Conservation (phyloP, 2,797 vertebrate genomes). For the Saxicola maurus region DNA sequence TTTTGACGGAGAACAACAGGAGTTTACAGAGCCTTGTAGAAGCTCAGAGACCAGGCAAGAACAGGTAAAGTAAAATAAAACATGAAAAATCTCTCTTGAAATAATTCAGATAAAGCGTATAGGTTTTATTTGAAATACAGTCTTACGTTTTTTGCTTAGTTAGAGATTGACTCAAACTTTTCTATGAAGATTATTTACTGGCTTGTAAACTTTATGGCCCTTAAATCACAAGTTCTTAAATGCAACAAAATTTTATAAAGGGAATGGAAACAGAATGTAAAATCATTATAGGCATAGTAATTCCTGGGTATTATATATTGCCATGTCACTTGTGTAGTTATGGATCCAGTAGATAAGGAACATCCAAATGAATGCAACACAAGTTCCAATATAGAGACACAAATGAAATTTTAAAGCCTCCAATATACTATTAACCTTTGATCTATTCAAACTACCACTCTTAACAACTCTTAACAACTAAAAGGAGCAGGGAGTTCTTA, state of each 20-base stretch:
- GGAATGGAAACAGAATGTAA: background rate
- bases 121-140: background rate
- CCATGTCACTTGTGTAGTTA: background rate
- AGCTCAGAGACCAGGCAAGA: constrained; percentile 47
- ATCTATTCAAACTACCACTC: background rate
- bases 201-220: background rate
- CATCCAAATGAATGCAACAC: background rate
- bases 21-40: constrained; percentile 71
- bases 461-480: background rate
- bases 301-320: background rate
- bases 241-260: background rate
- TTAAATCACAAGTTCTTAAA: background rate
- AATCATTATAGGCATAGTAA: background rate
- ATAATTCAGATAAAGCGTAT: background rate
- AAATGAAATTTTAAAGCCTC: background rate
- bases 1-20: constrained; percentile 81
- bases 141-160: background rate
- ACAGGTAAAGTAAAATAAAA: constrained; percentile 51
- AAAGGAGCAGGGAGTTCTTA: background rate
- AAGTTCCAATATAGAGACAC: background rate
- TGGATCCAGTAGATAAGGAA: background rate
- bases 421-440: background rate
- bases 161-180: background rate
- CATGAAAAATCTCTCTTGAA: background rate
- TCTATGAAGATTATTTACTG: background rate